Percentiles rank a stretch among this genome's conserved stretches.
Conservation (phyloP, 1,140 invertebrate species). For the Drosophila littoralis region DNA sequence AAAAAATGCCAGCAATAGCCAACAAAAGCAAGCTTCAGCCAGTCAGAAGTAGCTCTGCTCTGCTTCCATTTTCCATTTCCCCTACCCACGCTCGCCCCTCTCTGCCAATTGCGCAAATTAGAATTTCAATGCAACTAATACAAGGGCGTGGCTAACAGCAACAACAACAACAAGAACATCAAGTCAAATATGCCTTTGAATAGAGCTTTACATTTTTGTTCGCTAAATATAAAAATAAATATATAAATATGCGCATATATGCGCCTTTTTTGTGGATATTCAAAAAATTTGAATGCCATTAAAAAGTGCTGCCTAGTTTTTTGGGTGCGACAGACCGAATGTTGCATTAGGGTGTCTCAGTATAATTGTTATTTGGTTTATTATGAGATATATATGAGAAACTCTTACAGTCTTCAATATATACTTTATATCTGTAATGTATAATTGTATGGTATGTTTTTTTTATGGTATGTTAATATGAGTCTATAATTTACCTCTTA, state of each 20-base stretch:
- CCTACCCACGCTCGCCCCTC: neutral
- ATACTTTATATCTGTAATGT: too few species aligned
- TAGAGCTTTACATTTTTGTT: conserved; percentile 40
- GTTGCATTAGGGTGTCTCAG: conserved; percentile 9
- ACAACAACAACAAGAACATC: conserved; percentile 33
- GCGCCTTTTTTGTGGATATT: conserved; percentile 3
- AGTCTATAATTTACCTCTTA: too few species aligned
- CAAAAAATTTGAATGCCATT: conserved; percentile 37
- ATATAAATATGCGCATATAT: neutral
- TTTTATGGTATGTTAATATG: too few species aligned
- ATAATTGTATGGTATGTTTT: too few species aligned
- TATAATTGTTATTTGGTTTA: neutral
- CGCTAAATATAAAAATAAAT: conserved; percentile 34
- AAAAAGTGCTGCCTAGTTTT: conserved; percentile 50
- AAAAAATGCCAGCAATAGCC: conserved; percentile 58
- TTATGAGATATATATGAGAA: too few species aligned
- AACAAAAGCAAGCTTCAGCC: conserved; percentile 44
- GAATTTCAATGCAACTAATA: conserved; percentile 78
- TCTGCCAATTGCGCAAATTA: conserved; percentile 58
- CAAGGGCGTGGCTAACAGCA: conserved; percentile 6
- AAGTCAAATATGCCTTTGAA: conserved; percentile 52
- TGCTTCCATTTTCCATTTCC: neutral
- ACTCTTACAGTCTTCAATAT: too few species aligned
- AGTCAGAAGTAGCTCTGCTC: conserved; percentile 26
- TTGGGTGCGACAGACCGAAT: neutral